phyloP scores from a whole-genome alignment of 2,113 vertebrate species.

The Platysteira castanea region DNA sequence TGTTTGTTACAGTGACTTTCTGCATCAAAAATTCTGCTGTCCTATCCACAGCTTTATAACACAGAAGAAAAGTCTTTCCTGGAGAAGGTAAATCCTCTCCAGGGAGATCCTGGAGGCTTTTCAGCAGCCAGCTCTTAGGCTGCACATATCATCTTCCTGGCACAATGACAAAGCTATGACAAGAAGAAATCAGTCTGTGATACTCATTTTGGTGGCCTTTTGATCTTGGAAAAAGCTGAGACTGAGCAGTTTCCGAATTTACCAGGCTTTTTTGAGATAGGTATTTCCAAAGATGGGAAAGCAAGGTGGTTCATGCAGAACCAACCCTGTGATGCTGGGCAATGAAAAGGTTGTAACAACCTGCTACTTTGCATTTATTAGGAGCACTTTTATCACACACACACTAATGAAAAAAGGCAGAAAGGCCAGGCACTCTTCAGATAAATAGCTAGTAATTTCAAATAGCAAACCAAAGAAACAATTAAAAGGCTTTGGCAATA shows the following conservation, averaged over 20 bases:
- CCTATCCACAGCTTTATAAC: background rate
- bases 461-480: slow-evolving; percentile 31
- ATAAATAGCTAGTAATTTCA: background rate
- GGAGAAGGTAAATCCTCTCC: background rate
- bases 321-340: background rate
- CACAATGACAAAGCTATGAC: background rate
- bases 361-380: background rate
- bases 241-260: background rate
- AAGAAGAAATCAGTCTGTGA: background rate
- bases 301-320: background rate
- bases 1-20: background rate
- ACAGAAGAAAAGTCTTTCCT: background rate
- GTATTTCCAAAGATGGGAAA: background rate
- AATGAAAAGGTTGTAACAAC: background rate
- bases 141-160: background rate
- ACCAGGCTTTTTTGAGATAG: background rate
- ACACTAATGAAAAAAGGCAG: background rate
- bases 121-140: background rate
- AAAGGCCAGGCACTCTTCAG: background rate
- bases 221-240: background rate
- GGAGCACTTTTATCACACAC: background rate
- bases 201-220: background rate
- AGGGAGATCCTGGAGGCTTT: background rate
- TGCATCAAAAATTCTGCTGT: background rate
- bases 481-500: slow-evolving; percentile 25